These are phyloP conservation scores for Archilochus colubris DNA, from an alignment of 2,113 vertebrate species.

Conservation along the genomic window DNA sequence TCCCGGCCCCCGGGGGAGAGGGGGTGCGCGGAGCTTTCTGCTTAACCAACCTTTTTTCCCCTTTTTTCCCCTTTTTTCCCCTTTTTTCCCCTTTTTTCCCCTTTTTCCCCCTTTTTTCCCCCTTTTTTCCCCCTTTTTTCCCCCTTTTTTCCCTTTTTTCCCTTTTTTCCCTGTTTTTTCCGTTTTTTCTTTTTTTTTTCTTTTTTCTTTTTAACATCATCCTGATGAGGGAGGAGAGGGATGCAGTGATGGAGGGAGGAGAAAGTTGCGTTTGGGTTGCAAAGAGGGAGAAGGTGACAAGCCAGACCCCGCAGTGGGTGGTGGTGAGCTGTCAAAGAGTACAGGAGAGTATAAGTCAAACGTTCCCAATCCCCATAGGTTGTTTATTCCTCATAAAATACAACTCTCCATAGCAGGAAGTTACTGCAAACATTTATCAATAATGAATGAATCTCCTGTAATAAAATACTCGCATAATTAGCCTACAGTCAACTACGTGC, in stretches of 20 bases:
- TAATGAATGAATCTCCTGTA: constrained; percentile 82
- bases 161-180: too few species aligned
- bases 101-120: too few species aligned
- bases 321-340: neutral
- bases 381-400: constrained; percentile 77
- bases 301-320: neutral
- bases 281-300: neutral
- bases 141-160: too few species aligned
- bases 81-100: too few species aligned
- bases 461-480: constrained; percentile 79
- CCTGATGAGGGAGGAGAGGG: neutral
- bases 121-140: too few species aligned
- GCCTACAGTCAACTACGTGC: constrained; percentile 71
- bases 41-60: neutral
- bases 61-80: too few species aligned
- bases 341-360: neutral
- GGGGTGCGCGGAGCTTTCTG: neutral
- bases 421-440: constrained; percentile 81
- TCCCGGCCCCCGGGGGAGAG: too few species aligned
- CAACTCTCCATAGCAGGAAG: constrained; percentile 70
- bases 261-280: neutral
- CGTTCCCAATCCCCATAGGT: constrained; percentile 54
- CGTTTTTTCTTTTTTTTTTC: too few species aligned
- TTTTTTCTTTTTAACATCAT: neutral
- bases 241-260: neutral